A percentile compares a stretch with the other conserved stretches of the same genome.
phyloP scores from a whole-genome alignment of 2,113 vertebrate species.

The Corydoras maculifer region DNA sequence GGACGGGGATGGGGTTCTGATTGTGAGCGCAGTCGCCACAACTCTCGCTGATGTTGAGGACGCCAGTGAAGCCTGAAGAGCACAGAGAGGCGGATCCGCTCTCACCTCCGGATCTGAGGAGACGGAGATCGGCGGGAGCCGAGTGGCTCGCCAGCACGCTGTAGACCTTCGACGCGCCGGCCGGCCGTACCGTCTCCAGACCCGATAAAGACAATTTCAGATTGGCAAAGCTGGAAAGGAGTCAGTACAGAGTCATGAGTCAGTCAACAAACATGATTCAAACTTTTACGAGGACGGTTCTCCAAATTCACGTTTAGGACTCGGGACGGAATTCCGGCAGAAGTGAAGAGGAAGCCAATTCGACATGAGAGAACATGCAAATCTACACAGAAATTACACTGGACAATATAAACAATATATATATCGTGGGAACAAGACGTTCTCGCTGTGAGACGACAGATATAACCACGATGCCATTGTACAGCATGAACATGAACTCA shows the following conservation, averaged over 20 bases:
- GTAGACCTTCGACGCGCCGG: conserved; percentile 48
- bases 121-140: conserved; percentile 43
- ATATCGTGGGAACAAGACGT: no score
- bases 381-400: no score
- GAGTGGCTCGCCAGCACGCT: conserved; percentile 53
- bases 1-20: conserved; percentile 49
- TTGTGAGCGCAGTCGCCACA: conserved; percentile 47
- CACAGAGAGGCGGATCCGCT: neutral
- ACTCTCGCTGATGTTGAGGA: conserved; percentile 62
- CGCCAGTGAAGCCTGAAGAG: conserved; percentile 54
- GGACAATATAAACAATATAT: no score
- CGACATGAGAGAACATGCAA: no score
- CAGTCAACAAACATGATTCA: neutral
- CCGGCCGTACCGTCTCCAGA: conserved; percentile 50
- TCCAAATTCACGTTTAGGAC: no score
- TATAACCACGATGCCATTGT: no score
- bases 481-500: no score
- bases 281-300: neutral
- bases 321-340: no score
- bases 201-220: conserved; percentile 58
- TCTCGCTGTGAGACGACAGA: no score
- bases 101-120: conserved; percentile 48
- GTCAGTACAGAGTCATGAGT: conserved; percentile 1
- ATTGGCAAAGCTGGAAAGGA: conserved; percentile 48
- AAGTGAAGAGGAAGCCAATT: no score